Base-by-base conservation (phyloP, 1,140 invertebrate species). In the Drosophila melanogaster region DNA sequence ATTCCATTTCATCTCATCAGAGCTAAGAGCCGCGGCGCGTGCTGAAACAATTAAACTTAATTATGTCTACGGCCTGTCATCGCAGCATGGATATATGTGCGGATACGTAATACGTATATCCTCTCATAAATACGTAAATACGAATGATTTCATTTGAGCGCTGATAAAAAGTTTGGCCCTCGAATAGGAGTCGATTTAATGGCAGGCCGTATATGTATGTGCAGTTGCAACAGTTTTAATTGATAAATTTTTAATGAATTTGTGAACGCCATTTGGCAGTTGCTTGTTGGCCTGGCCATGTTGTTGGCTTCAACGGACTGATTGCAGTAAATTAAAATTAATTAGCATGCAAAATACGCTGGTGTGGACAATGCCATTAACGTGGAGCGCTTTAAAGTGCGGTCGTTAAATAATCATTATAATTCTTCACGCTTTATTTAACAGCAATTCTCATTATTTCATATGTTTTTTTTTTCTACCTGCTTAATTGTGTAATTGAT, bases 1-100 rank as follows among this genome's bases (percentile, higher is more conserved):
- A 87, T 87, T 87, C 75, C 83, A 89, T 87, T 87, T 66, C 75
- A 66, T 85, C 77, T 78, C 64, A 70, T 66, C 62, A 50, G 57
- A 51, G 46, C 41, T 62, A 46, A 61, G 56, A 62, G 43, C 47
- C 50, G 43, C 59, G 30, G 54, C 65, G 80, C 80, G 64, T 87
- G 74, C 75, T 81, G 76, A 87, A 89, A 87, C 83, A 87, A 87
- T 87, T 87, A 87, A 87, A 87, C 83, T 87, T 87, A 83, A 86
- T 86, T 86, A 86, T 81, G 71, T 64, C 70, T 64, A 49, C 70
- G 69, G 61, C 62, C 72, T 81, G 60, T 53, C 72, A 66, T 30
- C 37, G 41, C 69, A 26, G 26, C 56, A 24, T 12, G 61, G 54
- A 67, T 50, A 76, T 57, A 77, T 65, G 60, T 47, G 37, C 14